Evolutionary conservation across 2,113 vertebrate species (phyloP).

Genomic region (Tapirus terrestris): DNA sequence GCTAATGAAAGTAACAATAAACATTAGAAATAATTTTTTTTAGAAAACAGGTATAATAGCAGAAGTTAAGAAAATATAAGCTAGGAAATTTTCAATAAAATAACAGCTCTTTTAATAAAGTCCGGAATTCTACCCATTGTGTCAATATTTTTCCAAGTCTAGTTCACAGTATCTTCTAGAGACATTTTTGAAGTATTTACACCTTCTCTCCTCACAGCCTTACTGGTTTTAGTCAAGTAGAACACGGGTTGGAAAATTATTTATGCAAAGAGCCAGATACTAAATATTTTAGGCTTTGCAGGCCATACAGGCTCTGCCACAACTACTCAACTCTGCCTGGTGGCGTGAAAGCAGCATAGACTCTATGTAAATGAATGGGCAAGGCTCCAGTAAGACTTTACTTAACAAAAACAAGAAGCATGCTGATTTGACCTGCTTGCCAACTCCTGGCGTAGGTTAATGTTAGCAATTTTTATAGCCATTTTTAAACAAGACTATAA

Average conservation of each 20-base stretch:
- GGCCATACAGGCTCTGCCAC: background rate
- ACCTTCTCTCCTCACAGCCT: background rate
- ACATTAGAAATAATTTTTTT: background rate
- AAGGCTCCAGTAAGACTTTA: background rate
- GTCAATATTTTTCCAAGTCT: background rate
- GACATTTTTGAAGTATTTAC: background rate
- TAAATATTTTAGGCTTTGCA: background rate
- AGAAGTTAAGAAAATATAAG: background rate
- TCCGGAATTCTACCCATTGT: background rate
- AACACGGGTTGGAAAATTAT: background rate
- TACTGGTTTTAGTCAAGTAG: background rate
- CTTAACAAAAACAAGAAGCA: background rate
- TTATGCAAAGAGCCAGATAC: background rate
- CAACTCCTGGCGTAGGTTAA: background rate
- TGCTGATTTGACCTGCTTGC: background rate
- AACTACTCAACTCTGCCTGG: background rate
- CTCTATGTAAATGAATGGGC: background rate
- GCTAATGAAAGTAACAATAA: background rate
- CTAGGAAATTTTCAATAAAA: background rate
- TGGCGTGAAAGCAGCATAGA: background rate
- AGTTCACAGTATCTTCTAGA: background rate
- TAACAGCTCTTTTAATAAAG: background rate
- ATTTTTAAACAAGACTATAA: slow-evolving; percentile 23
- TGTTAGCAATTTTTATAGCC: background rate
- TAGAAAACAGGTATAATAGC: background rate